Conservation (phyloP, 2,113 vertebrate species). For the Paralichthys olivaceus region DNA sequence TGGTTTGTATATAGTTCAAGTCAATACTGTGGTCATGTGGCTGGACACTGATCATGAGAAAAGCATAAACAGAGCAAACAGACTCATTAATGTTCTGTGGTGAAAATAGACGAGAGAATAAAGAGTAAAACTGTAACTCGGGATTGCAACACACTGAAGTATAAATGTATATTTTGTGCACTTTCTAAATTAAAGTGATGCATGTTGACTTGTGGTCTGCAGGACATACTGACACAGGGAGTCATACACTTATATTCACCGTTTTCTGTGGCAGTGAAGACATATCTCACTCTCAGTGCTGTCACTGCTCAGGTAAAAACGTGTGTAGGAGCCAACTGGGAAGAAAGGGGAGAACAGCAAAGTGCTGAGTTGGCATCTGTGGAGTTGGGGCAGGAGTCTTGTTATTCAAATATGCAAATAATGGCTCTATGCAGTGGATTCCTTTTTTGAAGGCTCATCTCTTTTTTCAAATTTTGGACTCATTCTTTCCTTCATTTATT, state of each 20-base stretch:
- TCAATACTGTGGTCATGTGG: background rate
- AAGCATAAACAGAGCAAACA: constrained; percentile 9
- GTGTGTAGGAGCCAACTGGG: constrained; percentile 3
- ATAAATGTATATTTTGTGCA: too few species aligned
- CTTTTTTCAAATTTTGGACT: constrained; percentile 19
- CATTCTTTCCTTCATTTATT: constrained; percentile 24
- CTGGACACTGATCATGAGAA: constrained; percentile 26
- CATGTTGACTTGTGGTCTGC: too few species aligned
- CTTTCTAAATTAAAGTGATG: too few species aligned
- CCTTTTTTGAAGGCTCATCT: constrained; percentile 22
- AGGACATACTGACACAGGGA: background rate
- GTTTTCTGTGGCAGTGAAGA: background rate
- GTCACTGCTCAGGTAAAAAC: constrained; percentile 14
- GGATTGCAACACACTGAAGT: background rate
- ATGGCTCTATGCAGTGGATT: background rate
- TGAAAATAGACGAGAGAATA: background rate
- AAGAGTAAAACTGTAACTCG: background rate
- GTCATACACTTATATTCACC: background rate
- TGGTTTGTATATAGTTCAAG: constrained; percentile 17
- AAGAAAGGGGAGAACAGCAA: constrained; percentile 18
- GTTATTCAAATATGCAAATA: constrained; percentile 61
- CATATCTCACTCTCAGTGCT: constrained; percentile 11
- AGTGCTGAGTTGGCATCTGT: constrained; percentile 41
- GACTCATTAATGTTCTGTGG: background rate
- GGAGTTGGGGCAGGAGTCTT: constrained; percentile 13